Conservation (phyloP, 1,140 invertebrate species). For the Rhyacophila brunnea region DNA sequence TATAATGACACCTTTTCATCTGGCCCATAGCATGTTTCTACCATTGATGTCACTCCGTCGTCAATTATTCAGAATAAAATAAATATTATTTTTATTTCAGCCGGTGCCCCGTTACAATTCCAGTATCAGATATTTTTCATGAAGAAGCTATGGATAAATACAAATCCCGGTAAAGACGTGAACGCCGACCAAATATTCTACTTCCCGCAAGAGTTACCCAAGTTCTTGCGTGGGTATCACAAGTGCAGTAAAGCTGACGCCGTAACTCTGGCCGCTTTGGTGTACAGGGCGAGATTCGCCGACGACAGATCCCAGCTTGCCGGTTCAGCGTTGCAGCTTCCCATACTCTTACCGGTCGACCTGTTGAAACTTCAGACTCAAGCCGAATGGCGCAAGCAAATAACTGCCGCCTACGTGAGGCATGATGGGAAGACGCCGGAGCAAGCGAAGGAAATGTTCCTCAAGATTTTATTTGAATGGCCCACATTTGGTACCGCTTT, state of each 20-base stretch:
- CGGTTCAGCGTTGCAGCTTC: conserved; percentile 64
- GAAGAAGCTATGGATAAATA: conserved; percentile 95
- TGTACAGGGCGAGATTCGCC: conserved; percentile 77
- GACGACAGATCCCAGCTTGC: conserved; percentile 64
- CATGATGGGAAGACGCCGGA: conserved; percentile 58
- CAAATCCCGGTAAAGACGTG: conserved; percentile 80
- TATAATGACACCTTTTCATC: too few species aligned
- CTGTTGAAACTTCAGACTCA: conserved; percentile 68
- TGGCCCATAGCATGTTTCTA: too few species aligned
- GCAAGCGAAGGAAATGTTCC: conserved; percentile 81
- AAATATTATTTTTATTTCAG: conserved; percentile 40
- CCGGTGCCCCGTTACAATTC: conserved; percentile 64
- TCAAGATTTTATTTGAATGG: conserved; percentile 78
- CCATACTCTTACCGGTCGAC: conserved; percentile 79
- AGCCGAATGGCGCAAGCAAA: conserved; percentile 82
- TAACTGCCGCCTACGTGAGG: conserved; percentile 65
- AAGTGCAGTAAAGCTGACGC: conserved; percentile 79
- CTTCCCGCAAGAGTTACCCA: conserved; percentile 92
- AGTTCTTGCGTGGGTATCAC: conserved; percentile 87
- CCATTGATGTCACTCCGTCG: too few species aligned
- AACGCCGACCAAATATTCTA: conserved; percentile 94
- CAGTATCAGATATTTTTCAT: conserved; percentile 95
- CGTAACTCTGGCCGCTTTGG: conserved; percentile 72
- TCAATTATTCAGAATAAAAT: too few species aligned
- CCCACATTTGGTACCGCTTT: conserved; percentile 94